A percentile compares a stretch with the other conserved stretches of the same genome.
Evolutionary conservation across 2,113 vertebrate species (phyloP).

Genomic region (Vimba vimba): DNA sequence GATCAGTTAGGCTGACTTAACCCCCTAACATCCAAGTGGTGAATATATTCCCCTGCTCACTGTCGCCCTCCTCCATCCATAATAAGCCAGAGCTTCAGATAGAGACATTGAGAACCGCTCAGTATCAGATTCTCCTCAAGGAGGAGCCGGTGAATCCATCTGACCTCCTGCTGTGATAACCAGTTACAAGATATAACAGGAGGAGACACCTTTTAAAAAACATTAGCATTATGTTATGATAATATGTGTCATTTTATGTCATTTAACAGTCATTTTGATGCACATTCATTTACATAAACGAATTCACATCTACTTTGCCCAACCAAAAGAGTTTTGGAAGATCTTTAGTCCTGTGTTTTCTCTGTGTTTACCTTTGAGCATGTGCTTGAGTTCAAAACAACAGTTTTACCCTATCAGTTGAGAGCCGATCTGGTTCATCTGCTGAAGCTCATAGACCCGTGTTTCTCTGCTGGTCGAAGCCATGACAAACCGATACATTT

Average conservation of each 20-base stretch:
- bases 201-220: background rate
- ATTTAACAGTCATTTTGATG: background rate
- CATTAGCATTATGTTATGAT: background rate
- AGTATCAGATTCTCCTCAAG: background rate
- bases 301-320: background rate
- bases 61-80: background rate
- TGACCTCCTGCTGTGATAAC: background rate
- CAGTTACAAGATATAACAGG: background rate
- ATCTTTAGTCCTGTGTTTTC: background rate
- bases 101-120: background rate
- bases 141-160: background rate
- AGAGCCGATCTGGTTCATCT: background rate
- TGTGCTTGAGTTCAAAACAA: background rate
- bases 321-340: background rate
- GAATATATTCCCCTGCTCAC: too few species aligned
- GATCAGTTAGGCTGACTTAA: too few species aligned
- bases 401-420: background rate
- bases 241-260: too few species aligned
- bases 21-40: too few species aligned
- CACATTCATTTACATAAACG: background rate
- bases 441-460: background rate
- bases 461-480: background rate
- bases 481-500: background rate
- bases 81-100: background rate
- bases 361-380: background rate